Percentiles rank a stretch among this genome's conserved stretches.
Evolutionary conservation across 2,113 vertebrate species (phyloP).

Genomic region (Tyrannus savana): DNA sequence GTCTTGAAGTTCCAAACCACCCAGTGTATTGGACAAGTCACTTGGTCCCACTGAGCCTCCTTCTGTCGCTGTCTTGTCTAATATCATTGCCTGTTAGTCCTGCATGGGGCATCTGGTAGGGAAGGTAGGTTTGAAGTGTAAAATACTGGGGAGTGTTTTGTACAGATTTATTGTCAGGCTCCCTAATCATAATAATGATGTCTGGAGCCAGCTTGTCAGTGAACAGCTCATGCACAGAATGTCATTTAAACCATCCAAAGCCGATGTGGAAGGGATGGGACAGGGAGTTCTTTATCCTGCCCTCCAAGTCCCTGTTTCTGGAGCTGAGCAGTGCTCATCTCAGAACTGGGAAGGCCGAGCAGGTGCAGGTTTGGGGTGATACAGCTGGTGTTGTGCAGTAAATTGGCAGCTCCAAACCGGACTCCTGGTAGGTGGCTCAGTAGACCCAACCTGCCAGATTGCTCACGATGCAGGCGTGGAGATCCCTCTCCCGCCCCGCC

Average conservation of each 20-base stretch:
- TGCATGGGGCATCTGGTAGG: slow-evolving; percentile 10
- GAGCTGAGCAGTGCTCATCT: not conserved
- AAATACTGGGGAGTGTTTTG: not conserved
- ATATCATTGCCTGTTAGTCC: slow-evolving; percentile 19
- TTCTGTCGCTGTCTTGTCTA: slow-evolving; percentile 31
- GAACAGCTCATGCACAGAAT: not conserved
- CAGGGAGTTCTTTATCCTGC: not conserved
- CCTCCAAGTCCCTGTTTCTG: not conserved
- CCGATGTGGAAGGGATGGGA: not conserved
- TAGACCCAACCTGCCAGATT: not conserved
- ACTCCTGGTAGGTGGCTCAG: not conserved
- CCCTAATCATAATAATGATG: not conserved
- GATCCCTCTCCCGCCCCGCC: not conserved
- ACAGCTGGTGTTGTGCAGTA: not conserved
- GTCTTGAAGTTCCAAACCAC: not conserved
- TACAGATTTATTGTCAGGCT: not conserved
- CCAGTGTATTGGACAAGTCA: not conserved
- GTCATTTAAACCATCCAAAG: not conserved
- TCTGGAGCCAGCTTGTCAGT: slow-evolving; percentile 15
- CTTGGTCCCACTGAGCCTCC: not conserved
- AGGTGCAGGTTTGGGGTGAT: not conserved
- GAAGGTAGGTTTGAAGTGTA: slow-evolving; percentile 15
- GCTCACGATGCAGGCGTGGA: not conserved
- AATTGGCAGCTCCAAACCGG: not conserved
- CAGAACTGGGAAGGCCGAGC: not conserved